Evolutionary conservation across 2,797 vertebrate genomes (phyloP).

Genomic region (Scleropages formosus): DNA sequence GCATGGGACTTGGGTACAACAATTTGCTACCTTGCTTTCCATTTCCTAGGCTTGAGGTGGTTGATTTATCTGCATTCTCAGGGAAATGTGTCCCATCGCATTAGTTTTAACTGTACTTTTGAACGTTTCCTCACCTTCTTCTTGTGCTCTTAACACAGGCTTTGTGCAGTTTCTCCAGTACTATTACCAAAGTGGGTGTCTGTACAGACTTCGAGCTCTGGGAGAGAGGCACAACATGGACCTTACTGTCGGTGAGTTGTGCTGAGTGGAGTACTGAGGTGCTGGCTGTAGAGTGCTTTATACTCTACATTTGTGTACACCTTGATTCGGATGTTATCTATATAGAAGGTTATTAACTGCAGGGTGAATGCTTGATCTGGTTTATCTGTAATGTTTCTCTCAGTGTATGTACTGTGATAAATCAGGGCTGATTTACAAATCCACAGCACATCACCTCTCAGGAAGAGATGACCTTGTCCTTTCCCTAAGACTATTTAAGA

Average conservation of each 20-base stretch:
- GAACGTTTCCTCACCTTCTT: background rate
- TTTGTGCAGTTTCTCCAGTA: conserved; percentile 97
- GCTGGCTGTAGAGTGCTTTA: background rate
- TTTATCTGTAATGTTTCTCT: too few species aligned
- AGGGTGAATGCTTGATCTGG: too few species aligned
- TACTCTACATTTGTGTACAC: too few species aligned
- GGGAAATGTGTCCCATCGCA: background rate
- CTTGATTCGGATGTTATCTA: too few species aligned
- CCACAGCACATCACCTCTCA: too few species aligned
- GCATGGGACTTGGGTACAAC: too few species aligned
- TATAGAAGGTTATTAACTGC: too few species aligned
- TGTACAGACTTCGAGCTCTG: conserved; percentile 87
- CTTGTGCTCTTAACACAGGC: conserved; percentile 60
- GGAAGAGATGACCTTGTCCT: too few species aligned
- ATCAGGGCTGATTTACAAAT: too few species aligned
- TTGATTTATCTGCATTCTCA: background rate
- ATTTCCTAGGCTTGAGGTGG: background rate
- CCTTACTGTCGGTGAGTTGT: conserved; percentile 87
- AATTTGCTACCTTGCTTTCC: too few species aligned
- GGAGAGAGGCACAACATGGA: conserved; percentile 96
- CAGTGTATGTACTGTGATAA: background rate
- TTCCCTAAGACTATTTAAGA: too few species aligned
- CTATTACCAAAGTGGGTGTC: conserved; percentile 93
- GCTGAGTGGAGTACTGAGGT: conserved; percentile 1
- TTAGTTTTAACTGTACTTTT: background rate